Conservation (phyloP, 1,140 invertebrate genomes). For the Araneus ventricosus region DNA sequence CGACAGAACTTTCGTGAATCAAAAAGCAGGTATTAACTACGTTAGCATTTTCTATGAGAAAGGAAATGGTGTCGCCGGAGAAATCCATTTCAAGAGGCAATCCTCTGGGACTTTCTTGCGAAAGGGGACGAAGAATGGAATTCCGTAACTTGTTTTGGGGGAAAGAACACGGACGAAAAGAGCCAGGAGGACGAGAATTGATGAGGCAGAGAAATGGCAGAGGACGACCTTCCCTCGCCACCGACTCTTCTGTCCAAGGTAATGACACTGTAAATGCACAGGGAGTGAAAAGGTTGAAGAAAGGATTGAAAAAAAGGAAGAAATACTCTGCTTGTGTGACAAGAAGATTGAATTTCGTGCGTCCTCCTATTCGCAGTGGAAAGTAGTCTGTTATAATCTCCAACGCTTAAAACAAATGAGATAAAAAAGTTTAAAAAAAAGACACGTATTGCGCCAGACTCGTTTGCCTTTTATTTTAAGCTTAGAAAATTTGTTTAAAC, state of each 20-base stretch:
- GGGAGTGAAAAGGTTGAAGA: background rate
- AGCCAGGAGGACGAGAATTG: constrained; percentile 5
- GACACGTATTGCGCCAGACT: no score
- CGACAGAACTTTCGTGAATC: background rate
- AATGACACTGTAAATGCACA: background rate
- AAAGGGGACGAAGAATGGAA: background rate
- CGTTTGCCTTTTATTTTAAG: no score
- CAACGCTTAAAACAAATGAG: no score
- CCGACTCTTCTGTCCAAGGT: background rate
- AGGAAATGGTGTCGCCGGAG: background rate
- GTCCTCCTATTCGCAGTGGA: background rate
- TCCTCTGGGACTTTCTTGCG: background rate
- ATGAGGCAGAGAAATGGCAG: constrained; percentile 15
- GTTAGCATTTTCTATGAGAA: background rate
- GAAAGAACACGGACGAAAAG: background rate
- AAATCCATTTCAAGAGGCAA: background rate
- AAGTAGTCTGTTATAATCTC: no score
- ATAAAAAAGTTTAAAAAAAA: no score
- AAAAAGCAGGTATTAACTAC: background rate
- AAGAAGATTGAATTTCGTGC: background rate
- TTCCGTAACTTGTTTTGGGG: background rate
- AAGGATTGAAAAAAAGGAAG: background rate
- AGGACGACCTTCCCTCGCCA: background rate
- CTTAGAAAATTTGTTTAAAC: no score
- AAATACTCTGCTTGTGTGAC: background rate